Conservation (phyloP, 2,888 invertebrate species). For the Alitta virens region DNA sequence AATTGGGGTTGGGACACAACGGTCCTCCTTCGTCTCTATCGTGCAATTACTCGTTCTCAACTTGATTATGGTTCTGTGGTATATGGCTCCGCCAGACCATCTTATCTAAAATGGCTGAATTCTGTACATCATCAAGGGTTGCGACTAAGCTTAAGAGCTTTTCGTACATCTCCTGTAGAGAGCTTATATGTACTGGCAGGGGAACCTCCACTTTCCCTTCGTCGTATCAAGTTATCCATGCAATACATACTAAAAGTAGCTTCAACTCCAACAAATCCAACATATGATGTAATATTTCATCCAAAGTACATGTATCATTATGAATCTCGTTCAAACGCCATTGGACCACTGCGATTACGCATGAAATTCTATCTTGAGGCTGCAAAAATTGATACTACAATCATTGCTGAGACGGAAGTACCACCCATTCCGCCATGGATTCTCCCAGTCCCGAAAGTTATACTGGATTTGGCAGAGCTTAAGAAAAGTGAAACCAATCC, state of each 20-base stretch:
- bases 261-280: too few relatives aligned
- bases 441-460: too few relatives aligned
- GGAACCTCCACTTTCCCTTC: background rate
- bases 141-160: slow-evolving; percentile 20
- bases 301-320: background rate
- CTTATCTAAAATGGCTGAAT: slow-evolving; percentile 22
- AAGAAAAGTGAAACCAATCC: too few relatives aligned
- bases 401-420: background rate
- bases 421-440: too few relatives aligned
- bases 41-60: slow-evolving; percentile 20
- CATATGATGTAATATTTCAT: too few relatives aligned
- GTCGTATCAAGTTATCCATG: background rate
- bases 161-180: slow-evolving; percentile 19
- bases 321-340: background rate
- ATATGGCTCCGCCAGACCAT: slow-evolving; percentile 24
- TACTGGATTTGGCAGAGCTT: too few relatives aligned
- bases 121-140: slow-evolving; percentile 26
- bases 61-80: slow-evolving; percentile 26
- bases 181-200: slow-evolving; percentile 18
- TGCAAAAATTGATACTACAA: background rate
- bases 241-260: too few relatives aligned
- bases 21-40: slow-evolving; percentile 15
- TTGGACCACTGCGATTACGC: background rate
- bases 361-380: background rate
- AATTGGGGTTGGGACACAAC: slow-evolving; percentile 20